Conservation (phyloP, 92 coral and sea anemone species). For the Porites evermanni region DNA sequence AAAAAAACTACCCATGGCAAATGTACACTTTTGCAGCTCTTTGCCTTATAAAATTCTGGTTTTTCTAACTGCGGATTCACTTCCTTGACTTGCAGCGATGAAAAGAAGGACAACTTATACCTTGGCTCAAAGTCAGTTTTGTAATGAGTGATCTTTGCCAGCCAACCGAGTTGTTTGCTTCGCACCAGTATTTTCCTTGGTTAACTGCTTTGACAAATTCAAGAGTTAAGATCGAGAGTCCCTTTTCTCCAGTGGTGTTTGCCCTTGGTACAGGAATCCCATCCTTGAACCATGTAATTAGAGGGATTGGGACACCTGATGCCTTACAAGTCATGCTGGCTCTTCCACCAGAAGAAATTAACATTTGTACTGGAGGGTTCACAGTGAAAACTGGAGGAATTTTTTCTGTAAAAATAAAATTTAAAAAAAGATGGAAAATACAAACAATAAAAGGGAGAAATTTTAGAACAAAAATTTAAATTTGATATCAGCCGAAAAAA, state of each 20-base stretch:
- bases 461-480: too few species aligned
- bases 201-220: neutral
- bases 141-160: neutral
- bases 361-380: neutral
- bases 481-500: too few species aligned
- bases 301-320: slow-evolving; percentile 20
- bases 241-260: neutral
- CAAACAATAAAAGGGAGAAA: too few species aligned
- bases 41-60: too few species aligned
- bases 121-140: neutral
- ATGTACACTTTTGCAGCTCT: too few species aligned
- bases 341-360: neutral
- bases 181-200: slow-evolving; percentile 47
- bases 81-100: too few species aligned
- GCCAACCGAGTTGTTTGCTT: slow-evolving; percentile 20
- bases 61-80: too few species aligned
- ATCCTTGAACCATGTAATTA: slow-evolving; percentile 29
- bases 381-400: slow-evolving; percentile 4
- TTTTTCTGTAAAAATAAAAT: slow-evolving; percentile 6
- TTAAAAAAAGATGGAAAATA: too few species aligned
- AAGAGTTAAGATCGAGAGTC: slow-evolving; percentile 14
- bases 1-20: too few species aligned
- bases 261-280: neutral
- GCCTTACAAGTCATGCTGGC: slow-evolving; percentile 11
- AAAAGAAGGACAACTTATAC: neutral